Percentiles rank a stretch among this genome's conserved stretches.
These are phyloP conservation scores for Girardia tigrina DNA, from an alignment of 2,888 invertebrate species.

Conservation along the genomic window DNA sequence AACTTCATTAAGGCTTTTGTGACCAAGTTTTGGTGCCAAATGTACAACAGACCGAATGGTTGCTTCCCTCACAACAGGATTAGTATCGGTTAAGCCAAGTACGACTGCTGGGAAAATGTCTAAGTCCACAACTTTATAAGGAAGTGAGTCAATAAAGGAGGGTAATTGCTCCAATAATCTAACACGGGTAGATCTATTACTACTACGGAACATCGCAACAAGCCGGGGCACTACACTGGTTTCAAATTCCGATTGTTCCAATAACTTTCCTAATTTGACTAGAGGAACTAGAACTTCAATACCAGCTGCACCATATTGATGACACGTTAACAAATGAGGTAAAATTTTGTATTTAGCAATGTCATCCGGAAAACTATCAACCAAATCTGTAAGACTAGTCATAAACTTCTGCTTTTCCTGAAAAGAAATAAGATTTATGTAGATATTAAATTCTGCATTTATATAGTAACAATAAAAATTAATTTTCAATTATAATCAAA, in stretches of 20 bases:
- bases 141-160: conserved; percentile 60
- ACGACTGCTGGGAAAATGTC: conserved; percentile 59
- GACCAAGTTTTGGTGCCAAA: conserved; percentile 84
- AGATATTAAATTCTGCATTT: too few relatives aligned
- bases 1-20: conserved; percentile 90
- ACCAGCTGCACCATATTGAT: conserved; percentile 92
- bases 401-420: conserved; percentile 77
- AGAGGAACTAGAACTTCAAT: conserved; percentile 81
- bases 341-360: conserved; percentile 84
- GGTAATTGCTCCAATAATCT: conserved; percentile 82
- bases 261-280: conserved; percentile 72
- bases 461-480: too few relatives aligned
- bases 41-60: conserved; percentile 85
- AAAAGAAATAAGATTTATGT: too few relatives aligned
- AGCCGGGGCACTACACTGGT: conserved; percentile 89
- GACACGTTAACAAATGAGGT: conserved; percentile 79
- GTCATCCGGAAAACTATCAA: conserved; percentile 79
- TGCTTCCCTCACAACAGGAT: conserved; percentile 85
- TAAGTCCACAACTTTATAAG: conserved; percentile 65
- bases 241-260: conserved; percentile 83
- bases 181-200: conserved; percentile 83
- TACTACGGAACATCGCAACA: conserved; percentile 82
- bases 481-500: too few relatives aligned
- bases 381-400: conserved; percentile 64
- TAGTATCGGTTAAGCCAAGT: conserved; percentile 88